phyloP scores from a whole-genome alignment of 2,797 vertebrate species.

The Platalea minor region DNA sequence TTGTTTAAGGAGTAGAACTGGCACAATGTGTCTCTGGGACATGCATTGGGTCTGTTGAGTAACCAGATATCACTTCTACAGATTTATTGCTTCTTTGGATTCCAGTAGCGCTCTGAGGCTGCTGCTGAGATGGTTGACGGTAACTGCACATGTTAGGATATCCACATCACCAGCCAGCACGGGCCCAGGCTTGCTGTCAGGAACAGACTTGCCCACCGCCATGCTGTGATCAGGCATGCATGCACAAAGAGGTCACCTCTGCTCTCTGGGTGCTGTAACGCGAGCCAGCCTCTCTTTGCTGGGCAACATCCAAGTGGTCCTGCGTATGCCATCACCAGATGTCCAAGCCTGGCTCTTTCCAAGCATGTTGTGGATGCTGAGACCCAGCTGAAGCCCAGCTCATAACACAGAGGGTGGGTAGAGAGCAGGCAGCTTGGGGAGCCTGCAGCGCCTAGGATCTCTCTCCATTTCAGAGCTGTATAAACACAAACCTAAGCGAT shows the following conservation, averaged over 20 bases:
- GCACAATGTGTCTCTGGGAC: not conserved
- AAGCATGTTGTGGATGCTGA: not conserved
- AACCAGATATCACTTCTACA: not conserved
- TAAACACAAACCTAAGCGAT: not conserved
- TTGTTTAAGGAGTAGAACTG: not conserved
- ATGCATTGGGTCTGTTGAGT: not conserved
- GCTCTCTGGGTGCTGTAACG: not conserved
- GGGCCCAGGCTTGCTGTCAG: not conserved
- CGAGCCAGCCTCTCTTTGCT: not conserved
- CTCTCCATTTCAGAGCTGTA: not conserved
- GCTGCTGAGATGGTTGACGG: not conserved
- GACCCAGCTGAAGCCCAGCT: not conserved
- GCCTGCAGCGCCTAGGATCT: not conserved
- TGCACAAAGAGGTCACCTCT: not conserved
- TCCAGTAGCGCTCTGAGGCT: not conserved
- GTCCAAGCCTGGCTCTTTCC: not conserved
- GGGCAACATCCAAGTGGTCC: too few relatives aligned
- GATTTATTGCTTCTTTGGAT: not conserved
- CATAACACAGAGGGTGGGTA: not conserved
- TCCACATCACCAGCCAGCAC: not conserved
- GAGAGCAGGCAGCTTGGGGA: not conserved
- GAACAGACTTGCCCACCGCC: not conserved
- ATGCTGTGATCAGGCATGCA: rapidly evolving
- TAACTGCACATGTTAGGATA: not conserved
- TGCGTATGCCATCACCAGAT: not conserved